phyloP scores from a whole-genome alignment of 37 sponge, comb jelly and placozoan species.

The Ephydatia muelleri region DNA sequence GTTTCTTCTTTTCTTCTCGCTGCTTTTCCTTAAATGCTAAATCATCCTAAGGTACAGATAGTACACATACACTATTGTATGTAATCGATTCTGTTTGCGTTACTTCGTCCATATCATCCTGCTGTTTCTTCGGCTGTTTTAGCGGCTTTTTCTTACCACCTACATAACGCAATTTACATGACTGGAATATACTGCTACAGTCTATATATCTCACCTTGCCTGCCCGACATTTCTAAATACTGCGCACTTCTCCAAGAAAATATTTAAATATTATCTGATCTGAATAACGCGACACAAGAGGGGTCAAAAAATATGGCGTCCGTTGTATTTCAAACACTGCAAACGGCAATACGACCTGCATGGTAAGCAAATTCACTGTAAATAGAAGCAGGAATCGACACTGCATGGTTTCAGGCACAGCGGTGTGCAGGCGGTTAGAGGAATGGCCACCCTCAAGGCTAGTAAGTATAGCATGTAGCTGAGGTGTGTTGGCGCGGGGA shows the following conservation, averaged over 20 bases:
- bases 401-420: conserved; percentile 18
- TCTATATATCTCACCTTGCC: conserved; percentile 58
- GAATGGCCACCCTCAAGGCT: conserved; percentile 93
- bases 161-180: no score
- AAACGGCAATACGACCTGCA: conserved; percentile 16
- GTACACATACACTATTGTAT: no score
- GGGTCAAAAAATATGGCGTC: conserved; percentile 68
- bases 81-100: not conserved
- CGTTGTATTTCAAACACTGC: conserved; percentile 15
- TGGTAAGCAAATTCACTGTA: conserved; percentile 20
- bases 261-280: no score
- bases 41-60: conserved; percentile 85
- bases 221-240: conserved; percentile 59
- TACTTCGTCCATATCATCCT: conserved; percentile 82
- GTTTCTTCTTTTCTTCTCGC: conserved; percentile 83
- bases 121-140: conserved; percentile 89
- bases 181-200: no score
- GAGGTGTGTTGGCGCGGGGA: not conserved
- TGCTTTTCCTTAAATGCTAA: conserved; percentile 75
- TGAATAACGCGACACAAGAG: no score
- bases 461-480: conserved; percentile 55
- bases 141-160: conserved; percentile 95
- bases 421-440: conserved; percentile 31
- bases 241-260: no score
- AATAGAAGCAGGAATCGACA: not conserved